Evolutionary conservation across 2,888 invertebrate genomes (phyloP), one percentile per base, ranked within the genome.

Genomic region (Drosophila histrio): DNA sequence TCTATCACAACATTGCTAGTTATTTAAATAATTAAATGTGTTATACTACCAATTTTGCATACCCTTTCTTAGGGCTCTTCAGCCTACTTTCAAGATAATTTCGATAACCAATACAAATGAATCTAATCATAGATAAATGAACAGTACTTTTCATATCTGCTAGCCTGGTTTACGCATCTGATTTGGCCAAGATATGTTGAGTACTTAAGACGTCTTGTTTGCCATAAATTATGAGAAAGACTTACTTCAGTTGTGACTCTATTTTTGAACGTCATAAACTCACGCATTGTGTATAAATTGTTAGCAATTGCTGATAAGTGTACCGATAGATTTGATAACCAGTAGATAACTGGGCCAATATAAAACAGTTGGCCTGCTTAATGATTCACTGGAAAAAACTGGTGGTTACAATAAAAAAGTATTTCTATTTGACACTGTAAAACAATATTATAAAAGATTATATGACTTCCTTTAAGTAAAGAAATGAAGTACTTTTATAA

Each of bases 211-310:
- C 38, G 34, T 15, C 43, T 41, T 50, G 44, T 17, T 46, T 34
- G 36, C 24, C 32, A 34, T 58, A 77, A 61, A 47, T 66, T 60
- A 38, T 32, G 17, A 32, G 13, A 34, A 26, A 19, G 9, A 24
- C n/a, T n/a, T n/a, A 32, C 46, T 52, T 43, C 7, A n/a, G 32
- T n/a, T 47, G 17, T 8, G 21, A 53, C 21, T 34, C 22, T 53
- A 19, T 34, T 28, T 32, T 34, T 3, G 39, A 26, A 21, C 28
- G 62, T 79, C 57, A 79, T 76, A 70, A 62, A 62, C 41, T 50
- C 52, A 46, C 17, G 32, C 72, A 50, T 28, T 41, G 52, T 53
- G 19, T 60, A 60, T 59, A 43, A 65, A 52, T 52, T 65, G 36
- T 19, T 28, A 38, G 39, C 38, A 43, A 47, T 36, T 49, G 15